Conservation (phyloP, 2,113 vertebrate species). For the Oreotrochilus melanogaster region DNA sequence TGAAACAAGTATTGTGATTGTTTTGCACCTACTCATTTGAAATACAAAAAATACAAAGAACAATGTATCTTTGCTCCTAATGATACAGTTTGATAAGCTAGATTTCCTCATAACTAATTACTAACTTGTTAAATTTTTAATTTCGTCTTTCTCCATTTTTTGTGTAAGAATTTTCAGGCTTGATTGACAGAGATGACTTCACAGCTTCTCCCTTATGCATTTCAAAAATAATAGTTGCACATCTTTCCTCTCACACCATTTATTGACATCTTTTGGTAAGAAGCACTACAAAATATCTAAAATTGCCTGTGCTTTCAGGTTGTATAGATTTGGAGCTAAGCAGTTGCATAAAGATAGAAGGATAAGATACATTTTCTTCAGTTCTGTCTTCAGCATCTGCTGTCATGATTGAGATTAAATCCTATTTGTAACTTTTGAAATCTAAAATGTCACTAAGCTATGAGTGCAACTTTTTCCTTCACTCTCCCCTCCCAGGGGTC, state of each 20-base stretch:
- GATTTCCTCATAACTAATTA: not conserved
- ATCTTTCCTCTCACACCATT: not conserved
- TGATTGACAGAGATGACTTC: not conserved
- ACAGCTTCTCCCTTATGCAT: not conserved
- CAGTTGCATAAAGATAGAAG: not conserved
- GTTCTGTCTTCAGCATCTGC: not conserved
- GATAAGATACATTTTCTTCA: not conserved
- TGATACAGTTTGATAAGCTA: not conserved
- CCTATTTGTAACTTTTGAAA: not conserved
- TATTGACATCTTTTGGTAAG: not conserved
- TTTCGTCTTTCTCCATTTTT: not conserved
- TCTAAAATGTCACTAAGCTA: not conserved
- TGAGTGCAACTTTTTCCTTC: not conserved
- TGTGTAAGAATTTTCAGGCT: not conserved
- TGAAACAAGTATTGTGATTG: not conserved
- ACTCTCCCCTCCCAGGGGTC: accelerated
- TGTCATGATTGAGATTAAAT: not conserved
- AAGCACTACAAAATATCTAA: not conserved
- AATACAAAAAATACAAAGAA: not conserved
- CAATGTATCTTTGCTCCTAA: not conserved
- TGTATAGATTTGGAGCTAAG: not conserved
- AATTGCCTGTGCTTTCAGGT: not conserved
- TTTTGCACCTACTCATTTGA: not conserved
- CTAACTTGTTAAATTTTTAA: not conserved
- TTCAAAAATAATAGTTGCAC: not conserved